Evolutionary conservation across 2,113 vertebrate species (phyloP).

Genomic region (Pygoscelis adeliae): DNA sequence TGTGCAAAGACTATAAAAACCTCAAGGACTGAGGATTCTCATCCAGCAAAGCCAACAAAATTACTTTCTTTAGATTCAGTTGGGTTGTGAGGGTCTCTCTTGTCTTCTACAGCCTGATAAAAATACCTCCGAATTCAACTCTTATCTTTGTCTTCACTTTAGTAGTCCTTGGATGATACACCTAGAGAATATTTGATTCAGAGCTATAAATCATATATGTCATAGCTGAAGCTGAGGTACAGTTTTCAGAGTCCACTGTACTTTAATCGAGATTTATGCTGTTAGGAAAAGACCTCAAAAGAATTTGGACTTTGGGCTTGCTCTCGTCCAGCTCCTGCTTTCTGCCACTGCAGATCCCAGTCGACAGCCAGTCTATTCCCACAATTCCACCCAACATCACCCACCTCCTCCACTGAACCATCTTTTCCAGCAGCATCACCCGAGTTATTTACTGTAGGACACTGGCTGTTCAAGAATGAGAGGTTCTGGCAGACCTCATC

Average conservation of each 20-base stretch:
- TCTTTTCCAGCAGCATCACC: background rate
- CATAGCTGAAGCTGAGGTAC: background rate
- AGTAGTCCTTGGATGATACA: background rate
- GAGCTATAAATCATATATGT: slow-evolving; percentile 13
- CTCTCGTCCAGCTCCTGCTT: background rate
- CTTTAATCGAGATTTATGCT: background rate
- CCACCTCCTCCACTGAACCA: background rate
- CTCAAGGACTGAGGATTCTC: background rate
- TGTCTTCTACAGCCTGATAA: background rate
- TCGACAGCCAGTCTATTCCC: background rate
- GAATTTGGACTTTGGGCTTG: background rate
- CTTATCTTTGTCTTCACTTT: background rate
- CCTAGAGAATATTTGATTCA: background rate
- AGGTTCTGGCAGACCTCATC: background rate
- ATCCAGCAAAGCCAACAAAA: background rate
- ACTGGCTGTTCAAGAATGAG: background rate
- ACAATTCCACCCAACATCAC: background rate
- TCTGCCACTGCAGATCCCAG: background rate
- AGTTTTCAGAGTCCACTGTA: background rate
- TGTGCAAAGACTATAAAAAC: background rate
- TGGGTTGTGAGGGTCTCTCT: background rate
- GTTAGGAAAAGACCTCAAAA: background rate
- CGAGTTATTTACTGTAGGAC: background rate
- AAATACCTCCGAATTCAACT: background rate
- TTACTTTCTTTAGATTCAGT: background rate